Base-by-base conservation (phyloP, 1,140 invertebrate genomes). In the Orius insidiosus region DNA sequence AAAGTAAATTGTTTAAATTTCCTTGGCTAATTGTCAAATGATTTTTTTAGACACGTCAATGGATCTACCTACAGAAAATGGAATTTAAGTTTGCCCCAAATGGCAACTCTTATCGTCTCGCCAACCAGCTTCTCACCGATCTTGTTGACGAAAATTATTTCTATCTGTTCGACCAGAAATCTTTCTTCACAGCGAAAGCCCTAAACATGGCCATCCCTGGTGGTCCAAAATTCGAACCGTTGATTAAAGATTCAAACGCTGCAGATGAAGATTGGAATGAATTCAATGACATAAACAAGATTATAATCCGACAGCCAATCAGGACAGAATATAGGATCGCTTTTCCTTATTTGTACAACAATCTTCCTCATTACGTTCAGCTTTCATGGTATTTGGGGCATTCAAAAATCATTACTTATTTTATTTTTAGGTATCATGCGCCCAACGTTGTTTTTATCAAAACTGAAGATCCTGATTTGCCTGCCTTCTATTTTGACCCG, bases 211-310 rank as follows among this genome's bases (percentile, higher is more conserved):
- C 96, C n/a, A 98, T 99, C 57, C 96, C 96, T 18, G 96, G 96
- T 51, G 96, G 96, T 3, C 96, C 96, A 0, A 99, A 99, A 65
- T 99, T 99, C 72, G 96, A 99, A 64, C 95, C 96, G 0, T 63
- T 99, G 1, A 92, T 99, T n/a, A 99, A 99, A 60, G 96, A 98
- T 86, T 53, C 54, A 1, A 94, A 93, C 60, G 78, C 86, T 51
- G 87, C 81, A 79, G 96, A 99, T 70, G 96, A 99, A 71, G 96
- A 99, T 66, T 99, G 96, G 96, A 99, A 99, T 69, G 96, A 99
- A 66, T 99, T 99, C 58, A 99, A 99, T 69, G 96, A 99, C 60
- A 99, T 99, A 44, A 98, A 99, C 59, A 99, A 99, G 64, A 97
- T 99, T 53, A 99, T 99, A 47, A 98, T 99, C 57, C 68, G 96